Evolutionary conservation across 2,888 invertebrate species (phyloP).

Genomic region (Adineta ricciae): DNA sequence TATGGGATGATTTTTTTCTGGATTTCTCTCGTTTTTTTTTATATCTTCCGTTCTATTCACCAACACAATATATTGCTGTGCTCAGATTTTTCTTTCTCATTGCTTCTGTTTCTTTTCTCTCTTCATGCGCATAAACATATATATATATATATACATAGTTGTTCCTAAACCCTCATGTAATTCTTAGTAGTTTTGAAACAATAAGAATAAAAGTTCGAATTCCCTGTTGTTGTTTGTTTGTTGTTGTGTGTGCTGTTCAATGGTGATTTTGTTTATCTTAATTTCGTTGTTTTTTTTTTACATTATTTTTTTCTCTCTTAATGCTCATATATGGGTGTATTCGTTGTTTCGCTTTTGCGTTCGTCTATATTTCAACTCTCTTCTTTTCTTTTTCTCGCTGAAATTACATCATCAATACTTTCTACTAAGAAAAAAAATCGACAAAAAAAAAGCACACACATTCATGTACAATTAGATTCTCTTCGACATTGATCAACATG

Average conservation of each 20-base stretch:
- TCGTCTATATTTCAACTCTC: neutral
- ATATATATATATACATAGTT: neutral
- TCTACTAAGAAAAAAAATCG: neutral
- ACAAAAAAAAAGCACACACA: too few species aligned
- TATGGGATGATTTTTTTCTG: neutral
- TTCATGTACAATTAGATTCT: too few species aligned
- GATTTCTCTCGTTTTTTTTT: neutral
- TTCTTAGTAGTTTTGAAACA: constrained; percentile 4
- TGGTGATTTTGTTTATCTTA: constrained; percentile 9
- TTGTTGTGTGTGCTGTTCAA: constrained; percentile 5
- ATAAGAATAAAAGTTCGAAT: neutral
- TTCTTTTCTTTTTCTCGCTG: neutral
- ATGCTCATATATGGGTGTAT: constrained; percentile 5
- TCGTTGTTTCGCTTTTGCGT: constrained; percentile 15
- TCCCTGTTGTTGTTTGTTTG: neutral
- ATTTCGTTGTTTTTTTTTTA: neutral
- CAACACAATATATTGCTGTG: neutral
- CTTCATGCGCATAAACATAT: neutral
- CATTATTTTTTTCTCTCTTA: neutral
- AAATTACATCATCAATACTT: neutral
- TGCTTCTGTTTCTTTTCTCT: neutral
- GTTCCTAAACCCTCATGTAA: neutral
- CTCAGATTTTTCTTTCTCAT: neutral
- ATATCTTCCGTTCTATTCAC: neutral
- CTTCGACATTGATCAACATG: too few species aligned